Evolutionary conservation across 2,888 invertebrate species (phyloP), one percentile per base, ranked within the genome.

Genomic region (Miltochrista miniata): DNA sequence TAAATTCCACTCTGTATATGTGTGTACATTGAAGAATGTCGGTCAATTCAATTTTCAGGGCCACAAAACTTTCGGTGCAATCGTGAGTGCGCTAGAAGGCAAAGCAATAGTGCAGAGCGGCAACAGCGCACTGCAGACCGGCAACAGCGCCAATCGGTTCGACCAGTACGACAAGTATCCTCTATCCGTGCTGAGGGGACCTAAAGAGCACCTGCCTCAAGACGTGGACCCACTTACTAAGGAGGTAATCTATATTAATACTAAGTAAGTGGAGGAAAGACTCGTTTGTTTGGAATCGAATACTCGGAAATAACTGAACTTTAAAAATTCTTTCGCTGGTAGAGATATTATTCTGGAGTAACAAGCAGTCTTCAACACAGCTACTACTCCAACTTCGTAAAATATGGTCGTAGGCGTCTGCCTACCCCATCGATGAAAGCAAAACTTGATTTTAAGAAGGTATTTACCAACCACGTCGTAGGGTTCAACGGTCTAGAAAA

Each of bases 221-320:
- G 96, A 95, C 59, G 95, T 98, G 0, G 96, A 98, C 85, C 95
- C 97, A 1, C 93, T 95, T n/a, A 93, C 94, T 59, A 97, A 97
- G 86, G 98, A 98, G 94, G 97, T 97, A 64, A 55, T n/a, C 4
- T 4, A 13, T 35, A 15, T 33, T 4, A 11, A 7, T 10, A 24
- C 18, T 24, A 24, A 5, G 18, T 24, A 24, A n/a, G n/a, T n/a
- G n/a, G n/a, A n/a, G n/a, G n/a, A n/a, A 8, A 35, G 8, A 35
- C 13, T 13, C 2, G 1, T 13, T 35, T 13, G 11, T 36, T 11
- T 36, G 14, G 9, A 14, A 36, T 13, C 4, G 9, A 14, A 7
- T 36, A 14, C 3, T 9, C 7, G 3, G 1, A 8, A 33, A 11
- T 33, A n/a, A n/a, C n/a, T n/a, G n/a, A n/a, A n/a, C n/a, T n/a